Evolutionary conservation across 2,113 vertebrate genomes (phyloP).

Genomic region (Campylorhamphus procurvoides): DNA sequence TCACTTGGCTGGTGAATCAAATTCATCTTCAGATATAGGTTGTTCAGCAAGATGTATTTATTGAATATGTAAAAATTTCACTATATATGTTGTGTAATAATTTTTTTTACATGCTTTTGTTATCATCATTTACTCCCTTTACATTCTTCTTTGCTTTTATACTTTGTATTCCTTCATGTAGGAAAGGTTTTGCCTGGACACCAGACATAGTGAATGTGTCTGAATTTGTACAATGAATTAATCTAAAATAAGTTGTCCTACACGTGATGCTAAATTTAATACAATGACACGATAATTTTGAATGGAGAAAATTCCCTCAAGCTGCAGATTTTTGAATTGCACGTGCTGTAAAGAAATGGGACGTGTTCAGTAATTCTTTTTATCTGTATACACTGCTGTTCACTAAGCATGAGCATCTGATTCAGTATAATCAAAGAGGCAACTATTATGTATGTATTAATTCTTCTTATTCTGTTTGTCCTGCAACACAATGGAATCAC

Average conservation of each 20-base stretch:
- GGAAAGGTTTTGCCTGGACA: neutral
- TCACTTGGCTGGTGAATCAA: constrained; percentile 9
- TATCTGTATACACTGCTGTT: constrained; percentile 59
- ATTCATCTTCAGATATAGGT: constrained; percentile 1
- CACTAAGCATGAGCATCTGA: constrained; percentile 73
- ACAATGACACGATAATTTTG: neutral
- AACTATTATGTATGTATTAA: constrained; percentile 80
- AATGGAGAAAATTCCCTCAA: constrained; percentile 31
- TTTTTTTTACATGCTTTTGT: neutral
- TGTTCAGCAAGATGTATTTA: neutral
- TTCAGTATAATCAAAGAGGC: constrained; percentile 67
- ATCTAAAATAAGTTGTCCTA: constrained; percentile 1
- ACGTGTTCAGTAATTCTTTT: neutral
- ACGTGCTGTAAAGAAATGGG: constrained; percentile 45
- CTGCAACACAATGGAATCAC: constrained; percentile 93
- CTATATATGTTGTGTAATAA: neutral
- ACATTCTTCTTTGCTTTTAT: neutral
- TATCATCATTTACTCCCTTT: neutral
- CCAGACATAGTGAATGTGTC: neutral
- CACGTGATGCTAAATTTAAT: constrained; percentile 56
- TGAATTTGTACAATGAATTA: constrained; percentile 23
- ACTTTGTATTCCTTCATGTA: neutral
- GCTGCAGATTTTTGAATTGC: constrained; percentile 44
- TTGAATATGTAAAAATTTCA: neutral
- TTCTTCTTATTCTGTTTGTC: constrained; percentile 92